Base-by-base conservation (phyloP, 2,888 invertebrate species). In the Euzetes globulus region DNA sequence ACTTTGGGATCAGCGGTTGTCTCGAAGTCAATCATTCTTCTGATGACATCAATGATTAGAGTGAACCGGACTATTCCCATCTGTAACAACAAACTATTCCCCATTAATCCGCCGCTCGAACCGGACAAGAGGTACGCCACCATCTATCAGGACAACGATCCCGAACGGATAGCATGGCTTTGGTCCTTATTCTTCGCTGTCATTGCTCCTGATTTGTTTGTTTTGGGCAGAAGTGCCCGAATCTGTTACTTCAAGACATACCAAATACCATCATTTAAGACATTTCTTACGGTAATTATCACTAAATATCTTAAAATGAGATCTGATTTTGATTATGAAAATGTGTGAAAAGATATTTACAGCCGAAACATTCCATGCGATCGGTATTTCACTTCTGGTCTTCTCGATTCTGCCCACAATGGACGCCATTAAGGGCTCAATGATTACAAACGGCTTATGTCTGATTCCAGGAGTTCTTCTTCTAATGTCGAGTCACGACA, bases 1-100 rank as follows among this genome's bases (percentile, higher is more conserved):
- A 77, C 78, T n/a, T 71, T 78, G 13, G 68, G 74, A 29, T 58
- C 73, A 6, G 75, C 77, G 9, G 76, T 78, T 27, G 71, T 77
- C 41, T 76, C 77, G 29, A 78, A 77, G 74, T 75, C 76, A 29
- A 71, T 75, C 76, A 87, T 94, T 78, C 87, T 94, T 78, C 91
- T 94, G 83, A 94, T 94, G 92, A 91, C 93, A 75, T 93, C 94
- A 79, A 93, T 94, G 84, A 85, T 94, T 77, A 88, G 88, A 81
- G 85, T 85, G 75, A 89, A 90, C 82, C 89, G 89, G 82, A 75
- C 75, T 6, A 47, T 74, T 1, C 9, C 74, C 15, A 58, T 72
- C 22, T 76, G 77, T 11, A 77, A 76, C 60, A 72, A 75, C 19
- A 75, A 60, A 4, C 75, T 75, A 70, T 75, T 75, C 33, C 9